phyloP scores from a whole-genome alignment of 1,140 invertebrate species.

The Platyura marginata region DNA sequence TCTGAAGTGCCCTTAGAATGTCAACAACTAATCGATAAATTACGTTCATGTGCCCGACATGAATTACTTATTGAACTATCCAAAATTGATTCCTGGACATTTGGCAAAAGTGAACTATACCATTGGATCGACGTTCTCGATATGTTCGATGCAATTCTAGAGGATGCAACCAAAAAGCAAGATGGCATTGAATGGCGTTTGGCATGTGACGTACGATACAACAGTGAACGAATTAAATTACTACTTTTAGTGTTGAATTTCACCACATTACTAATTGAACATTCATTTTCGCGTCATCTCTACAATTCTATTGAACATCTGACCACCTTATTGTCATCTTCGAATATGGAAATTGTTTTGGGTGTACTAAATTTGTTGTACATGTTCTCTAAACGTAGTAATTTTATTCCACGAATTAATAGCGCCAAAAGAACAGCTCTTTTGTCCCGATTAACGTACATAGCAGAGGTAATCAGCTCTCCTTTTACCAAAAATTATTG shows the following conservation, averaged over 20 bases:
- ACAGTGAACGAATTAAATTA: constrained; percentile 51
- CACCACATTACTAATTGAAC: constrained; percentile 73
- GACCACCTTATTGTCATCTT: constrained; percentile 61
- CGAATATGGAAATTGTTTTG: constrained; percentile 74
- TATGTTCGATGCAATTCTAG: constrained; percentile 64
- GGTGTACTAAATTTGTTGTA: constrained; percentile 74
- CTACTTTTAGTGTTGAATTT: constrained; percentile 65
- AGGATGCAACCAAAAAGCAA: constrained; percentile 45
- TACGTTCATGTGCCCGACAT: constrained; percentile 48
- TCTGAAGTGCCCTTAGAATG: constrained; percentile 79
- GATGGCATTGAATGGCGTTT: constrained; percentile 56
- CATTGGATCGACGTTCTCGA: constrained; percentile 83
- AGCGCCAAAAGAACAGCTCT: constrained; percentile 55
- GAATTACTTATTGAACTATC: constrained; percentile 55
- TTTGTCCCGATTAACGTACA: constrained; percentile 54
- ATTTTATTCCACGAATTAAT: constrained; percentile 67
- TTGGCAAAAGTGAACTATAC: constrained; percentile 79
- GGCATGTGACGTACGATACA: constrained; percentile 51
- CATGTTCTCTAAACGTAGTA: constrained; percentile 84
- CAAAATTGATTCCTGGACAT: constrained; percentile 69
- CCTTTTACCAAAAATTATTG: not conserved
- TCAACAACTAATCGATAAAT: constrained; percentile 56
- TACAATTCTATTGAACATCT: constrained; percentile 87
- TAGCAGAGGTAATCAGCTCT: constrained; percentile 40
- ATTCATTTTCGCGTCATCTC: constrained; percentile 75